Percentiles rank a stretch among this genome's conserved stretches.
Conservation (phyloP, 2,113 vertebrate genomes). For the Ptychochromis oligacanthus region DNA sequence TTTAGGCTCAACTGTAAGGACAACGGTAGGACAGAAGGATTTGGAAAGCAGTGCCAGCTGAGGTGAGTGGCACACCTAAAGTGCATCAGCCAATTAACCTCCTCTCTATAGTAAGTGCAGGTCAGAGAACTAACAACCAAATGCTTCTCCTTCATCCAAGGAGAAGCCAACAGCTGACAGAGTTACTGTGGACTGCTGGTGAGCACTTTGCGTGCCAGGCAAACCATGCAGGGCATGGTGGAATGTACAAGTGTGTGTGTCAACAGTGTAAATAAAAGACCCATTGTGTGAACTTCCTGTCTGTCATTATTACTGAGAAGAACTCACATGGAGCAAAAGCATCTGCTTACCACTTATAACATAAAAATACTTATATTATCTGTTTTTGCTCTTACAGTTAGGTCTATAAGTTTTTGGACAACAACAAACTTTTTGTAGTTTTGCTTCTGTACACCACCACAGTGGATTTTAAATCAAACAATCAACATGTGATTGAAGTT, state of each 20-base stretch:
- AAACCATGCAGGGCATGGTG: neutral
- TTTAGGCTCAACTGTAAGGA: neutral
- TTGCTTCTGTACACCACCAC: too few relatives aligned
- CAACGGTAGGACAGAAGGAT: neutral
- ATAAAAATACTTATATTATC: neutral
- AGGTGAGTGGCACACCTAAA: neutral
- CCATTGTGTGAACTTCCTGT: neutral
- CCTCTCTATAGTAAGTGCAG: neutral
- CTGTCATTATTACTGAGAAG: neutral
- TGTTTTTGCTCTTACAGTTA: too few relatives aligned
- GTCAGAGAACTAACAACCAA: neutral
- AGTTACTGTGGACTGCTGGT: neutral
- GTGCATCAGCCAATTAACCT: neutral
- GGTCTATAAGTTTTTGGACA: too few relatives aligned
- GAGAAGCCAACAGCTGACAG: neutral
- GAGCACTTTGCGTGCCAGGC: neutral
- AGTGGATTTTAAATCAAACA: too few relatives aligned
- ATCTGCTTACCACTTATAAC: neutral
- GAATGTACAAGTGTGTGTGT: neutral
- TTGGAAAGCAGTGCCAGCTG: neutral
- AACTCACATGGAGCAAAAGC: too few relatives aligned
- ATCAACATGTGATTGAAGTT: too few relatives aligned
- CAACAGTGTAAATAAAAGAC: neutral
- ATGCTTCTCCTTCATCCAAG: neutral
- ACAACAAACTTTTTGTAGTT: too few relatives aligned